Base-by-base conservation (phyloP, 2,113 vertebrate species). In the Lutjanus erythropterus region DNA sequence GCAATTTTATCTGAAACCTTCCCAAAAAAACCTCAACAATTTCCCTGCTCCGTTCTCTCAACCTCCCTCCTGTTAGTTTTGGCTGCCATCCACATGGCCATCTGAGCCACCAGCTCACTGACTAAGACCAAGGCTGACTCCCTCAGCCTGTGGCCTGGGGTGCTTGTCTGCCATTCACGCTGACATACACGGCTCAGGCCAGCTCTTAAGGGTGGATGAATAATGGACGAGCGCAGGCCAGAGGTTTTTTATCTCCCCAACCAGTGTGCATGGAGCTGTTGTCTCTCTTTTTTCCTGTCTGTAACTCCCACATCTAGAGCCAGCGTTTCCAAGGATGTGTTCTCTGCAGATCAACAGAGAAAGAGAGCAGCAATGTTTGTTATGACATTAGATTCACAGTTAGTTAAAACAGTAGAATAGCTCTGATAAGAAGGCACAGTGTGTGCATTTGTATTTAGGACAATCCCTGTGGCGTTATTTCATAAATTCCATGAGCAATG, bases 31-130 rank as follows among this genome's bases (percentile, higher is more conserved):
- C 81, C 52, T 37, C 46, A 49, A 50, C 59, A 49, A 31, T 75
- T 70, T 67, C 59, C 58, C 55, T 27, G 27, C 60, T 78, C 66
- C 6, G 14, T 60, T 80, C 72, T 80, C 75, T 85, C 15, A 83
- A 76, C 25, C 56, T 66, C 80, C 64, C 86, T 87, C 72, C 52
- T 88, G 83, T 85, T 90, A 58, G 80, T 39, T 68, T 81, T 87
- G 82, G 82, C 83, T 76, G 66, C 55, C 75, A 21, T 87, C 77
- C 86, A 84, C 60, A 5, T 35, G 72, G 85, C 84, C 87, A 87
- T 84, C 84, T 89, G 88, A 90, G 88, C 78, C 84, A 78, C 79
- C 60, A 60, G 73, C 90, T 79, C 74, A 68, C 44, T 86, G 87
- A 88, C 78, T 80, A 73, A 82, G 80, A 85, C 71, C 79, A 19